Evolutionary conservation across 2,113 vertebrate genomes (phyloP).

Genomic region (Malurus alboscapulatus): DNA sequence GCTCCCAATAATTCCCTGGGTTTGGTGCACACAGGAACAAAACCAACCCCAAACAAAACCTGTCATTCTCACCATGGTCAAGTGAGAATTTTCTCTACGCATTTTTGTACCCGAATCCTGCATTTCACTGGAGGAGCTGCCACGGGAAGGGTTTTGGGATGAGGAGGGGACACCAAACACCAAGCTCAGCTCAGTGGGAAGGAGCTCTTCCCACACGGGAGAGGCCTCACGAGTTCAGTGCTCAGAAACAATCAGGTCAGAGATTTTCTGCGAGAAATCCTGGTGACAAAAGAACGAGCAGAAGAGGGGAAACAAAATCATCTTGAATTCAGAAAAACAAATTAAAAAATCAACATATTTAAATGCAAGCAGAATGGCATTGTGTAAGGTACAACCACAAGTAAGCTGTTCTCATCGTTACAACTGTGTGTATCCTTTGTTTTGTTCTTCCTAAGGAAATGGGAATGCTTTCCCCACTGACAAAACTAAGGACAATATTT

Average conservation of each 20-base stretch:
- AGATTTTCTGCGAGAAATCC: slow-evolving; percentile 43
- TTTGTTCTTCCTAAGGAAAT: slow-evolving; percentile 56
- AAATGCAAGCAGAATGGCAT: slow-evolving; percentile 51
- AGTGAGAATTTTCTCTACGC: not conserved
- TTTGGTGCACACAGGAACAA: not conserved
- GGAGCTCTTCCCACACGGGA: slow-evolving; percentile 43
- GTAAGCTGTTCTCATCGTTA: slow-evolving; percentile 44
- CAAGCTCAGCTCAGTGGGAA: slow-evolving; percentile 24
- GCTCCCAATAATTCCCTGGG: not conserved
- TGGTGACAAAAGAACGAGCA: slow-evolving; percentile 1
- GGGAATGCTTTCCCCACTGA: slow-evolving; percentile 56
- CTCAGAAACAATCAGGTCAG: slow-evolving; percentile 25
- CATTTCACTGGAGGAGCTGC: slow-evolving; percentile 37
- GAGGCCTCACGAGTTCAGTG: slow-evolving; percentile 26
- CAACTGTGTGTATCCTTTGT: slow-evolving; percentile 31
- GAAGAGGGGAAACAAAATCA: slow-evolving; percentile 42
- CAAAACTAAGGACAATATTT: slow-evolving; percentile 67
- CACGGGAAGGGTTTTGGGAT: not conserved
- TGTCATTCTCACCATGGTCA: not conserved
- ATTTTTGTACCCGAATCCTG: not conserved
- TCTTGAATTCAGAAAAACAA: slow-evolving; percentile 17
- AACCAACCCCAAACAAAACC: not conserved
- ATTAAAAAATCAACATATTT: not conserved
- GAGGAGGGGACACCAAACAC: not conserved
- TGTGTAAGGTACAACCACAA: slow-evolving; percentile 56